Evolutionary conservation across 2,888 invertebrate species (phyloP), one percentile per base, ranked within the genome.

Genomic region (Drosophila putrida): DNA sequence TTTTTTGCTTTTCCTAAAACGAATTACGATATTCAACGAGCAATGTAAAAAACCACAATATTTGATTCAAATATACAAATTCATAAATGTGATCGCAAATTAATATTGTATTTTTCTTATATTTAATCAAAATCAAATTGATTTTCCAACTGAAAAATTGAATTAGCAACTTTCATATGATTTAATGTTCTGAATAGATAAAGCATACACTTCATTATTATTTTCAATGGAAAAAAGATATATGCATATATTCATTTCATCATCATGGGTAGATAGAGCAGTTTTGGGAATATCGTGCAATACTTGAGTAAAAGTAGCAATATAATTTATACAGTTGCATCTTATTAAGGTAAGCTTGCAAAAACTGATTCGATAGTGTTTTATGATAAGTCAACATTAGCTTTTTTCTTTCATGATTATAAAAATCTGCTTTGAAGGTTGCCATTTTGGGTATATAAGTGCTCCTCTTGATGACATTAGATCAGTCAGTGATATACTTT

Each of bases 11-110:
- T 20, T 20, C n/a, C 67, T 36, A 46, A 65, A 61, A 20, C 50
- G 46, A 78, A 74, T 68, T 89, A 20, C 20, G 20, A 20, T 20
- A 20, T 20, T 20, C 20, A 87, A 88, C 90, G 87, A 90, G 83
- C 84, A 88, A 85, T 88, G 88, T 83, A 80, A 82, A 79, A 85
- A 86, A 82, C 70, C 80, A 78, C 76, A 79, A 83, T 61, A 82
- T 80, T 82, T 84, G 82, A 83, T 89, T 89, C 89, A 90, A 90
- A 90, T 88, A 89, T 79, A 88, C 89, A 89, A 89, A 88, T 90
- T 90, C 90, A 89, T 90, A 90, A 88, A 90, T 90, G 90, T 90
- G 90, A 90, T 90, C 90, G 88, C 88, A 76, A 90, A 90, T 73
- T 79, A 86, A 73, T 11, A 25, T 36, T 46, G 3, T 1, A 61